These are phyloP conservation scores for Centrocercus urophasianus DNA, from an alignment of 2,113 vertebrate species.

Conservation along the genomic window DNA sequence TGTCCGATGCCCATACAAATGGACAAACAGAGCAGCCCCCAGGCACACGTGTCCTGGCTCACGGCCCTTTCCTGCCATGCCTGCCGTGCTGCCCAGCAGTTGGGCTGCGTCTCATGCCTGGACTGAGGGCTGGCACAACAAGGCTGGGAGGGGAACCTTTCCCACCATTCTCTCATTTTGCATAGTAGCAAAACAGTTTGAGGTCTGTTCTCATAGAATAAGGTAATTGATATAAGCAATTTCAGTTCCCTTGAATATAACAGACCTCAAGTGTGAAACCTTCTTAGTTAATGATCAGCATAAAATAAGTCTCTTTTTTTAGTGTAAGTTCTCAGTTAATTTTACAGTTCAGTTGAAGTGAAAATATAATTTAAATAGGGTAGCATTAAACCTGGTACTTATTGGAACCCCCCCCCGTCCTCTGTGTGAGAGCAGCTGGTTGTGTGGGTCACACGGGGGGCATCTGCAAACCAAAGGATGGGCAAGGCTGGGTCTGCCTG, in stretches of 20 bases:
- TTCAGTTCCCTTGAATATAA: conserved; percentile 61
- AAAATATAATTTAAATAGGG: conserved; percentile 45
- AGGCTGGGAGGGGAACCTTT: too few species aligned
- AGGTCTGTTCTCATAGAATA: conserved; percentile 33
- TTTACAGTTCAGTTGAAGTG: conserved; percentile 69
- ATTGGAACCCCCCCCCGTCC: not conserved
- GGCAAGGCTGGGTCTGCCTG: too few species aligned
- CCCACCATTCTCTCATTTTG: not conserved
- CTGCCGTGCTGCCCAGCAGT: too few species aligned
- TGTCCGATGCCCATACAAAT: too few species aligned
- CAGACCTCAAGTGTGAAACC: conserved; percentile 67
- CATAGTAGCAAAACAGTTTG: not conserved
- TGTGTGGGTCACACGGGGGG: too few species aligned
- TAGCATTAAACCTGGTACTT: conserved; percentile 18
- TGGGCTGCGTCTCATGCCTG: too few species aligned
- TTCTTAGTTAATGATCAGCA: conserved; percentile 74
- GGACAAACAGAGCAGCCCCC: too few species aligned
- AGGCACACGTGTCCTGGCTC: too few species aligned
- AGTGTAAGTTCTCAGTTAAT: conserved; percentile 72
- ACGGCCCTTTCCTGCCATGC: too few species aligned
- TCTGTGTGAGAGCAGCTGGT: not conserved
- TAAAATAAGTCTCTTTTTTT: conserved; percentile 73
- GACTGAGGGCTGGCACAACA: too few species aligned
- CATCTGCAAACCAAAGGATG: too few species aligned
- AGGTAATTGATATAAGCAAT: conserved; percentile 70